Evolutionary conservation across 2,113 vertebrate genomes (phyloP), one percentile per base, ranked within the genome.

Genomic region (Hymenochirus boettgeri): DNA sequence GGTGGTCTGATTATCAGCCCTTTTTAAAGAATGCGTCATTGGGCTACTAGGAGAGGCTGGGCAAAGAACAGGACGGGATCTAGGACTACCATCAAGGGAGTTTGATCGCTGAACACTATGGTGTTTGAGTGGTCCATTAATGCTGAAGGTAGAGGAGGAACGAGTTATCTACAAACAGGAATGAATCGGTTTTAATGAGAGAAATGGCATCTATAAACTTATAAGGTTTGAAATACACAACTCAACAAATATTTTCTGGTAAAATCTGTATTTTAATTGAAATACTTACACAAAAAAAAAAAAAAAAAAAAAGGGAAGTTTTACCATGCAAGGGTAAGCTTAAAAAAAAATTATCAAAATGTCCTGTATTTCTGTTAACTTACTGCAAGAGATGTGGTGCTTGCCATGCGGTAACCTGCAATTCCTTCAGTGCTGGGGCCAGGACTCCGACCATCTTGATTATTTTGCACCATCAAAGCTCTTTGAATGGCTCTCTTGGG

Each of bases 401-500:
- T 92, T 2, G 76, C 61, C 47, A 89, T 69, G 2, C 87, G 86
- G 62, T 82, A 80, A 75, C 90, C 77, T 4, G 74, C 17, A 12
- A 37, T 83, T 53, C 79, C 76, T 52, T 90, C 91, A 17, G 5
- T 77, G 2, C 77, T 74, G 2, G 83, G 65, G 18, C 80, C 82
- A 64, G 90, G 89, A 57, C 86, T 92, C 72, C 83, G 86, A 62
- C 91, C 89, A 25, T 98, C 93, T 1, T 81, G 82, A 5, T 89
- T 90, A 22, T 79, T 87, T 21, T 84, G 92, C 37, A 90, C 80
- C 88, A 95, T 78, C 48, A 99, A 85, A 21, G 93, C 92, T 76
- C 92, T 85, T 76, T 92, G 93, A 7, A 98, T 85, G 21, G 88
- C 93, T 77, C 92, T 89, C 82, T 93, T 98, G 0, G 95, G 96